Evolutionary conservation across 2,113 vertebrate species (phyloP).

Genomic region (Engystomops pustulosus): DNA sequence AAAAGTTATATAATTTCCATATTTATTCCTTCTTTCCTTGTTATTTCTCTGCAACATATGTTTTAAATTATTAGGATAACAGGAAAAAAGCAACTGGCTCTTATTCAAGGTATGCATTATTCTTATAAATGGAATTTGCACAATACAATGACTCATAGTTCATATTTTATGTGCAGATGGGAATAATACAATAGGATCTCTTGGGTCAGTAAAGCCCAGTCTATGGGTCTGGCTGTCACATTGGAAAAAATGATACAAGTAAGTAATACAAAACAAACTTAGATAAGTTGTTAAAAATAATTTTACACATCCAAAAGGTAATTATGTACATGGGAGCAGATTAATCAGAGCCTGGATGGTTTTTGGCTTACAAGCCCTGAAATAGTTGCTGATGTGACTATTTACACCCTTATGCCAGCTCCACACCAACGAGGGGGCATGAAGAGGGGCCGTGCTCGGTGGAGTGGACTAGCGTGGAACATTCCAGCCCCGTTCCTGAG

Average conservation of each 20-base stretch:
- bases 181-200: constrained; percentile 49
- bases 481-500: no score
- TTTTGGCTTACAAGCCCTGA: no score
- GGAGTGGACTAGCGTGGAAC: no score
- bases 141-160: constrained; percentile 60
- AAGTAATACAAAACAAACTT: not conserved
- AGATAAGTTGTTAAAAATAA: not conserved
- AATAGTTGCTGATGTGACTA: no score
- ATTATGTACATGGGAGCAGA: not conserved
- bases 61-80: constrained; percentile 54
- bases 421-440: no score
- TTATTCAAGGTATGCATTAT: constrained; percentile 41
- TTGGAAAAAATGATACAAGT: constrained; percentile 37
- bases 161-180: constrained; percentile 43
- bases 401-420: no score
- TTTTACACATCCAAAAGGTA: not conserved
- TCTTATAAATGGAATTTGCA: constrained; percentile 60
- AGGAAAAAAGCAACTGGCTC: constrained; percentile 38
- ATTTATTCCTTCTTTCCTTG: constrained; percentile 62
- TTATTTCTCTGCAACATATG: constrained; percentile 50
- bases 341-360: no score
- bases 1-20: constrained; percentile 71
- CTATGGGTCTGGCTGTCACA: constrained; percentile 13
- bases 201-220: constrained; percentile 37
- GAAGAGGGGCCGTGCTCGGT: no score